These are phyloP conservation scores for Etheostoma perlongum DNA, from an alignment of 2,797 vertebrate species.

Conservation along the genomic window DNA sequence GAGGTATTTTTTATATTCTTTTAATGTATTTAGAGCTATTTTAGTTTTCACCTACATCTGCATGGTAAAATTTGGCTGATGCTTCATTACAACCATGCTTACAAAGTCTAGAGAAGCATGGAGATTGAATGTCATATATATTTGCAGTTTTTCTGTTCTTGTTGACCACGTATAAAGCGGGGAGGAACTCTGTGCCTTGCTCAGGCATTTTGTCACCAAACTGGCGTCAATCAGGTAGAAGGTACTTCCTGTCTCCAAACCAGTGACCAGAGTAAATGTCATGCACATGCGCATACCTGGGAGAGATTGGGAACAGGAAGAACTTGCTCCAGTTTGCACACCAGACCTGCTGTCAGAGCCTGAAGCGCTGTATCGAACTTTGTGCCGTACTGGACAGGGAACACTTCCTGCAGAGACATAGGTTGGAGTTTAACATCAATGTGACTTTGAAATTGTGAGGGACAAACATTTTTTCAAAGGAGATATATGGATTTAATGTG, in stretches of 20 bases:
- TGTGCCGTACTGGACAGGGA: slow-evolving; percentile 86
- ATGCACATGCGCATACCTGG: slow-evolving; percentile 66
- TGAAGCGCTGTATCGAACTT: slow-evolving; percentile 86
- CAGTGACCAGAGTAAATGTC: neutral
- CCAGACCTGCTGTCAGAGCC: slow-evolving; percentile 86
- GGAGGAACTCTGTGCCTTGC: too few relatives aligned
- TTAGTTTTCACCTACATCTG: too few relatives aligned
- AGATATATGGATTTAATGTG: neutral
- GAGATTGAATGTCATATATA: too few relatives aligned
- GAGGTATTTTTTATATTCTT: neutral
- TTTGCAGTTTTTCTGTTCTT: too few relatives aligned
- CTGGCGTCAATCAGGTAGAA: neutral
- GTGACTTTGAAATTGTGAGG: neutral
- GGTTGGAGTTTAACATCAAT: neutral
- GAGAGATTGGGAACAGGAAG: slow-evolving; percentile 84
- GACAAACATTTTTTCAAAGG: neutral
- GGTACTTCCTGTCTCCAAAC: neutral
- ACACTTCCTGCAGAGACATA: slow-evolving; percentile 78
- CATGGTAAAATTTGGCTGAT: too few relatives aligned
- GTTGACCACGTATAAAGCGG: too few relatives aligned
- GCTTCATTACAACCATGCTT: too few relatives aligned
- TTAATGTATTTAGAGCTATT: neutral
- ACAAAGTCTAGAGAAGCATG: too few relatives aligned
- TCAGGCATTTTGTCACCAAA: neutral
- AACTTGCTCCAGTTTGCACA: slow-evolving; percentile 87